Percentiles rank a stretch among this genome's conserved stretches.
Evolutionary conservation across 2,888 invertebrate species (phyloP).

Genomic region (Sylvicola cinctus): DNA sequence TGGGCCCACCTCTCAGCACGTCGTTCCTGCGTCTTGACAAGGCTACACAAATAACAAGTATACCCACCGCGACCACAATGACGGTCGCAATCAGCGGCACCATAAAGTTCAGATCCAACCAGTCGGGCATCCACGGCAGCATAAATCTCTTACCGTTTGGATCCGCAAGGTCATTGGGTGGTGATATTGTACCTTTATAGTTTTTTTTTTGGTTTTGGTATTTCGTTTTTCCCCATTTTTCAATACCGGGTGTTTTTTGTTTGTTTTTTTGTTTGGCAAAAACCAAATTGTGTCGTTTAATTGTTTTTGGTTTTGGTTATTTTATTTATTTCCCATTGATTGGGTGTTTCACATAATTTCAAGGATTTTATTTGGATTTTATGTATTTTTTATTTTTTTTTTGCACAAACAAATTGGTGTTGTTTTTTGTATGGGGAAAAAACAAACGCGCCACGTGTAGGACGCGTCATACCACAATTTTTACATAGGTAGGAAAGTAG

Average conservation of each 20-base stretch:
- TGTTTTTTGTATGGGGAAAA: too few species aligned
- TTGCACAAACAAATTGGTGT: too few species aligned
- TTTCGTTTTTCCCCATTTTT: slow-evolving; percentile 3
- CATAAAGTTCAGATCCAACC: slow-evolving; percentile 77
- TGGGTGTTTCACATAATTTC: too few species aligned
- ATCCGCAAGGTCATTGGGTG: slow-evolving; percentile 35
- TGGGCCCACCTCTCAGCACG: slow-evolving; percentile 62
- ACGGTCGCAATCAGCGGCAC: slow-evolving; percentile 78
- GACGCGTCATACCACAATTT: too few species aligned
- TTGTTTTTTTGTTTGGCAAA: too few species aligned
- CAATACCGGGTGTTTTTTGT: slow-evolving; percentile 1
- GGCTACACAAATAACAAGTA: slow-evolving; percentile 78
- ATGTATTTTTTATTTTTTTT: too few species aligned
- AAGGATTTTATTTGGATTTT: too few species aligned
- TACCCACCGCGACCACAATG: slow-evolving; percentile 75
- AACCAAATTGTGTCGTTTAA: too few species aligned
- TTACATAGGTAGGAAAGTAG: slow-evolving; percentile 8
- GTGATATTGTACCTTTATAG: slow-evolving; percentile 58
- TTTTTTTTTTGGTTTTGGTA: slow-evolving; percentile 1
- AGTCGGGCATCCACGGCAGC: slow-evolving; percentile 60
- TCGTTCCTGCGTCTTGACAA: slow-evolving; percentile 61
- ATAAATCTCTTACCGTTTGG: slow-evolving; percentile 28
- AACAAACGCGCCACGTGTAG: too few species aligned
- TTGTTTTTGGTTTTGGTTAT: too few species aligned
- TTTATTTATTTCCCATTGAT: too few species aligned